Conservation (phyloP, 2,797 vertebrate genomes). For the Thalassophryne amazonica region DNA sequence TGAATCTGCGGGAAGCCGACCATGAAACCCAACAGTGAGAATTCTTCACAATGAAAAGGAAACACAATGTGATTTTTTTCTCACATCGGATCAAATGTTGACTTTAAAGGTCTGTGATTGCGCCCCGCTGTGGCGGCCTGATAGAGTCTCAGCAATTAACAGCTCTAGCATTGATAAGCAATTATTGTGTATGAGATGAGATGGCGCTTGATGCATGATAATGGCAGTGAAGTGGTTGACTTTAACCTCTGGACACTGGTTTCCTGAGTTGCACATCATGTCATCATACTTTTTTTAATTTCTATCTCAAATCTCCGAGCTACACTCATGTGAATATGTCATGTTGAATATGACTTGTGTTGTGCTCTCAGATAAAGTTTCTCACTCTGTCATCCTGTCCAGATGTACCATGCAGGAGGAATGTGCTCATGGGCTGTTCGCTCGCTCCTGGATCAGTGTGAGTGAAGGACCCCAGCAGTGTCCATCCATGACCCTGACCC, state of each 20-base stretch:
- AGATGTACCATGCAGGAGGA: constrained; percentile 91
- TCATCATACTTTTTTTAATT: not conserved
- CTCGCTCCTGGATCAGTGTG: constrained; percentile 86
- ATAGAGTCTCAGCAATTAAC: constrained; percentile 3
- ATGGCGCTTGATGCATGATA: constrained; percentile 3
- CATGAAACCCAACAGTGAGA: constrained; percentile 49
- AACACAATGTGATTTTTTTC: constrained; percentile 28
- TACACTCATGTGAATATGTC: not conserved
- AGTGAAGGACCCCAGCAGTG: constrained; percentile 84
- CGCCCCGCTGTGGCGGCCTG: not conserved
- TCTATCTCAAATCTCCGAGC: too few species aligned
- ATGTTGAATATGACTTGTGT: not conserved
- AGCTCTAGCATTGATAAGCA: constrained; percentile 8
- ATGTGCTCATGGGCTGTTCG: constrained; percentile 76
- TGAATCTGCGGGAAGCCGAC: constrained; percentile 57
- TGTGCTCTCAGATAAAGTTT: too few species aligned
- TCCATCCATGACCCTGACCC: constrained; percentile 88
- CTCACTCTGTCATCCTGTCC: not conserved
- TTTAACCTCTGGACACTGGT: not conserved
- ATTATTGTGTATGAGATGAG: constrained; percentile 6
- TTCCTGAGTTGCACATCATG: not conserved
- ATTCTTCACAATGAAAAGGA: constrained; percentile 45
- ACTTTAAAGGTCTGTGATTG: constrained; percentile 18
- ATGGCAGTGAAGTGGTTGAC: not conserved
- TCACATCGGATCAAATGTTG: constrained; percentile 21